Evolutionary conservation across 2,113 vertebrate genomes (phyloP).

Genomic region (Epinephelus fuscoguttatus): DNA sequence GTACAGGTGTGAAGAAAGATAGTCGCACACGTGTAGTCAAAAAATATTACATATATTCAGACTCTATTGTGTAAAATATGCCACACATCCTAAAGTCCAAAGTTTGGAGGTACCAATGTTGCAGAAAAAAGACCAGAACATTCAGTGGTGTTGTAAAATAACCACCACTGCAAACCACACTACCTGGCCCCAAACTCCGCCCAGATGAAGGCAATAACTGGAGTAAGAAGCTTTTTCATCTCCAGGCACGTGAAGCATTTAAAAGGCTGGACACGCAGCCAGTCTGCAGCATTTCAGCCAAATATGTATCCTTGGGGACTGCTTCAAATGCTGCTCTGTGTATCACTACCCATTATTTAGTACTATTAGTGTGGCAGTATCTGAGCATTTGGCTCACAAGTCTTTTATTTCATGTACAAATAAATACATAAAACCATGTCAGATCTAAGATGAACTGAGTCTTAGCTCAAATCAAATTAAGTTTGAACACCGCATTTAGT

Average conservation of each 20-base stretch:
- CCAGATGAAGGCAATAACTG: slow-evolving; percentile 7
- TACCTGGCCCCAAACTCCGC: neutral
- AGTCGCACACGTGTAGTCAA: too few relatives aligned
- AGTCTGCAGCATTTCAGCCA: neutral
- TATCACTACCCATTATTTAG: neutral
- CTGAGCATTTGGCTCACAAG: neutral
- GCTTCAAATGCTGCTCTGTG: neutral
- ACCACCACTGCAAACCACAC: neutral
- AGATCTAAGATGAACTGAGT: neutral
- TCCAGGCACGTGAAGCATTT: neutral
- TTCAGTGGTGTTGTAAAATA: neutral
- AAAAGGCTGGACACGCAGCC: neutral
- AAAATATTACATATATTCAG: too few relatives aligned
- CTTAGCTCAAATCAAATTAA: neutral
- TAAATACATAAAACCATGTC: neutral
- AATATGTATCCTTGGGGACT: neutral
- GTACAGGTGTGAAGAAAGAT: too few relatives aligned
- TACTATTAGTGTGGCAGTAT: neutral
- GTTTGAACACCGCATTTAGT: neutral
- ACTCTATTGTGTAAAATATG: neutral
- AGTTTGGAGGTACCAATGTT: neutral
- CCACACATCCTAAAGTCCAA: neutral
- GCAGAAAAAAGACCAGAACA: neutral
- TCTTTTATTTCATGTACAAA: neutral
- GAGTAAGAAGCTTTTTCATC: neutral